Evolutionary conservation across 2,888 invertebrate genomes (phyloP).

Genomic region (Drosophila anomalata): DNA sequence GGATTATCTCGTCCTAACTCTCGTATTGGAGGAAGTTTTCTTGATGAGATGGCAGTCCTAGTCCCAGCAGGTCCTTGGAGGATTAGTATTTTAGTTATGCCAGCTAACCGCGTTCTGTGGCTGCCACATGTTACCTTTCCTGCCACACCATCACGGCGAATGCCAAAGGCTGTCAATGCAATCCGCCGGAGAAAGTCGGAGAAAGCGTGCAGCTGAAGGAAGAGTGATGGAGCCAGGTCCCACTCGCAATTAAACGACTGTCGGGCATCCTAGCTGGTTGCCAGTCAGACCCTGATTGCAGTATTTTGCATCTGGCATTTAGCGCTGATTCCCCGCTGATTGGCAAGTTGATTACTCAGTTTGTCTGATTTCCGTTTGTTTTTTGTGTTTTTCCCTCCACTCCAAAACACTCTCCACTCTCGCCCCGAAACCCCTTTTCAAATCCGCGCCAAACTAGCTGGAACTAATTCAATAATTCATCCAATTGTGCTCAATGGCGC

Average conservation of each 20-base stretch:
- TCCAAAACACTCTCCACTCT: background rate
- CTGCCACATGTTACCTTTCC: background rate
- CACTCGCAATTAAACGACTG: background rate
- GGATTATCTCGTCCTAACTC: background rate
- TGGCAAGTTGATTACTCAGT: slow-evolving; percentile 26
- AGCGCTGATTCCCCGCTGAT: slow-evolving; percentile 11
- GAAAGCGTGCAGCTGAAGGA: background rate
- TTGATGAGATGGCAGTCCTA: background rate
- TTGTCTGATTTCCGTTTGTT: background rate
- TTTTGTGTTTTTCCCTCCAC: background rate
- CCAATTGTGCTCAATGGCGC: slow-evolving; percentile 10
- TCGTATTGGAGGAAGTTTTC: background rate
- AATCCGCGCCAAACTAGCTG: slow-evolving; percentile 21
- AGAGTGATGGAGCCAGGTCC: background rate
- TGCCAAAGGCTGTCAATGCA: background rate
- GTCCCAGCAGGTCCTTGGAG: background rate
- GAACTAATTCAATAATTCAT: slow-evolving; percentile 36
- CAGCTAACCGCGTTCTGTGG: background rate
- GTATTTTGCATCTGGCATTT: slow-evolving; percentile 20
- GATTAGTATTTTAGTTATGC: background rate
- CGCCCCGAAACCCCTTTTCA: background rate
- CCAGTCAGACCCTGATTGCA: background rate
- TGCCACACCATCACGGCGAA: background rate
- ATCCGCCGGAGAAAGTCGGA: background rate
- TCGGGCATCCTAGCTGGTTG: background rate